phyloP scores from a whole-genome alignment of 2,888 invertebrate species.

The Microplitis manilae region DNA sequence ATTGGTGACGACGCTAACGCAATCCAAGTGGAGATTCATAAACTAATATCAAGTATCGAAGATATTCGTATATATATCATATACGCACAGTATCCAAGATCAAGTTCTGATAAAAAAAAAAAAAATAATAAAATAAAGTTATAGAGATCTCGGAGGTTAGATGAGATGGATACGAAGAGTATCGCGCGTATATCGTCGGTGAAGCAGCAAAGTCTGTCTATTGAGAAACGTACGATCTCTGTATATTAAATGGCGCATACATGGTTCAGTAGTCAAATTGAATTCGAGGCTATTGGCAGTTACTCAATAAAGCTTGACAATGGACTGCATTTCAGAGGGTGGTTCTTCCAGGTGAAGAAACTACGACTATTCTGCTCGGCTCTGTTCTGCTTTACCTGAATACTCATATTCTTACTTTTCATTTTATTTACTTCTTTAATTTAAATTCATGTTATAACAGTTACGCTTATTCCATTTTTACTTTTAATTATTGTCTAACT shows the following conservation, averaged over 20 bases:
- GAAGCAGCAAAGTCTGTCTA: slow-evolving; percentile 12
- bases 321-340: slow-evolving; percentile 42
- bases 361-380: background rate
- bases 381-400: background rate
- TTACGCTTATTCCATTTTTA: no score
- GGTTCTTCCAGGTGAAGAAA: slow-evolving; percentile 17
- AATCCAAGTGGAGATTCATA: slow-evolving; percentile 1
- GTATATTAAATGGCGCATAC: slow-evolving; percentile 35
- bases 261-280: slow-evolving; percentile 57
- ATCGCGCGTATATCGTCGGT: background rate
- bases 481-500: no score
- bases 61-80: slow-evolving; percentile 10
- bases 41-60: slow-evolving; percentile 26
- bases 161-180: slow-evolving; percentile 23
- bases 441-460: background rate
- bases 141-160: background rate
- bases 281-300: slow-evolving; percentile 60
- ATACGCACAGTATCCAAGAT: background rate
- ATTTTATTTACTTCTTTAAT: background rate
- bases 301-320: slow-evolving; percentile 61
- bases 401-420: slow-evolving; percentile 5
- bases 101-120: background rate
- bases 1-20: no score
- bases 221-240: slow-evolving; percentile 29
- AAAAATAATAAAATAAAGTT: background rate